A percentile compares a stretch with the other conserved stretches of the same genome.
Evolutionary conservation across 2,888 invertebrate species (phyloP).

Genomic region (Rotaria macrura): DNA sequence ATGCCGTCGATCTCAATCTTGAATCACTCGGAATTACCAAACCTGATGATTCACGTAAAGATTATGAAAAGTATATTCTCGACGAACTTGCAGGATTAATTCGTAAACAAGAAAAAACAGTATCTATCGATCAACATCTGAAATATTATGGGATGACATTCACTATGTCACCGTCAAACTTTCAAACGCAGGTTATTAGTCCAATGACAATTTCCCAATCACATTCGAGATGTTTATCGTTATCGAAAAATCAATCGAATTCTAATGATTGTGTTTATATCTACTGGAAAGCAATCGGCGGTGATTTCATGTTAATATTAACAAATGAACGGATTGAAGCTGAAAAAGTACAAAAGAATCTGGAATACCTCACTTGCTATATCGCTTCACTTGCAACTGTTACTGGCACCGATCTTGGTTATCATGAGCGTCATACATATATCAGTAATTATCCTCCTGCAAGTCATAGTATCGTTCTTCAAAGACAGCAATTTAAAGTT

Average conservation of each 20-base stretch:
- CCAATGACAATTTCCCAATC: background rate
- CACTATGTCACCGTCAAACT: background rate
- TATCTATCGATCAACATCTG: background rate
- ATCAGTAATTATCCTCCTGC: background rate
- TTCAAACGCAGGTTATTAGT: background rate
- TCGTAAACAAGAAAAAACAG: too few species aligned
- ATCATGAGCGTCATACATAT: background rate
- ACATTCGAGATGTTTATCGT: background rate
- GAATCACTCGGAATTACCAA: background rate
- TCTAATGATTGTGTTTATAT: background rate
- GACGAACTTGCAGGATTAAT: background rate
- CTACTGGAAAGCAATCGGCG: background rate
- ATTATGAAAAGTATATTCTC: background rate
- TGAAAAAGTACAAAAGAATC: background rate
- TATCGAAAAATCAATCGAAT: background rate
- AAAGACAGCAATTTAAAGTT: background rate
- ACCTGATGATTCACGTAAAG: background rate
- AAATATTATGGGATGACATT: background rate
- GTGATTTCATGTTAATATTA: background rate
- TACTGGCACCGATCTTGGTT: background rate
- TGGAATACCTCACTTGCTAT: background rate
- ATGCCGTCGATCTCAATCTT: background rate
- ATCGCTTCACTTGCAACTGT: background rate
- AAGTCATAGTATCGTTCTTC: background rate
- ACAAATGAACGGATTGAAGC: background rate